Percentiles rank a stretch among this genome's conserved stretches.
These are phyloP conservation scores for Andrena haemorrhoa DNA, from an alignment of 2,888 invertebrate genomes.

Conservation along the genomic window DNA sequence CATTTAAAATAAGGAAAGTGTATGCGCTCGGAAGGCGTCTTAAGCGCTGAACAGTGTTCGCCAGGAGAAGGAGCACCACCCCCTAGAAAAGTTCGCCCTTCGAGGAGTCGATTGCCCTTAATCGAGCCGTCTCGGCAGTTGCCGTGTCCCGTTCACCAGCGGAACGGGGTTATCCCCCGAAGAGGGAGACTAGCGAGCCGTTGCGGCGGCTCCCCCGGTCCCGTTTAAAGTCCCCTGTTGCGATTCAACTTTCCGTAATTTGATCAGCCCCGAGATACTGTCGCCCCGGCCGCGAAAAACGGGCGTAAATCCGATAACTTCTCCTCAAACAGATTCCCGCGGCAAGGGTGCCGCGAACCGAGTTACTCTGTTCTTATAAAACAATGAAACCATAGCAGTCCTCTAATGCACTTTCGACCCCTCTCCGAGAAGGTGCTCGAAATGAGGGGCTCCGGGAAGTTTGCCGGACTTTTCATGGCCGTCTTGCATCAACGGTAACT, in stretches of 20 bases:
- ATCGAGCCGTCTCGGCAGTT: constrained; percentile 42
- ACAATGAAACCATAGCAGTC: constrained; percentile 12
- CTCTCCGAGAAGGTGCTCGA: neutral
- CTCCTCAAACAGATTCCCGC: constrained; percentile 33
- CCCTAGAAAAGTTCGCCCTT: neutral
- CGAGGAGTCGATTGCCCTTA: constrained; percentile 42
- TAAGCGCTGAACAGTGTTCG: constrained; percentile 1
- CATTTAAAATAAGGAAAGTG: too few relatives aligned
- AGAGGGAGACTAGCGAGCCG: constrained; percentile 26
- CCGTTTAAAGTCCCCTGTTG: constrained; percentile 33
- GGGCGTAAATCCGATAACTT: constrained; percentile 38
- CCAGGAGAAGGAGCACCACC: neutral
- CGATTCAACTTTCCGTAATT: constrained; percentile 52
- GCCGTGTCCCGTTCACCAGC: constrained; percentile 32
- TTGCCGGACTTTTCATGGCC: constrained; percentile 9
- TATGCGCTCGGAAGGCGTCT: too few relatives aligned
- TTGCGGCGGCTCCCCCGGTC: neutral
- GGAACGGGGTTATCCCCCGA: constrained; percentile 38
- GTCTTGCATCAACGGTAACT: constrained; percentile 23
- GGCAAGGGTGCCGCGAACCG: neutral
- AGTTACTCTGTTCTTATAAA: constrained; percentile 18
- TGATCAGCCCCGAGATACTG: constrained; percentile 48
- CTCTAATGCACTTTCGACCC: constrained; percentile 19
- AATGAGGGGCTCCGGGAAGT: constrained; percentile 10
- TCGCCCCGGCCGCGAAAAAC: constrained; percentile 18